A percentile compares a stretch with the other conserved stretches of the same genome.
Evolutionary conservation across 2,797 vertebrate species (phyloP).

Genomic region (Oryzias dopingdopingensis): DNA sequence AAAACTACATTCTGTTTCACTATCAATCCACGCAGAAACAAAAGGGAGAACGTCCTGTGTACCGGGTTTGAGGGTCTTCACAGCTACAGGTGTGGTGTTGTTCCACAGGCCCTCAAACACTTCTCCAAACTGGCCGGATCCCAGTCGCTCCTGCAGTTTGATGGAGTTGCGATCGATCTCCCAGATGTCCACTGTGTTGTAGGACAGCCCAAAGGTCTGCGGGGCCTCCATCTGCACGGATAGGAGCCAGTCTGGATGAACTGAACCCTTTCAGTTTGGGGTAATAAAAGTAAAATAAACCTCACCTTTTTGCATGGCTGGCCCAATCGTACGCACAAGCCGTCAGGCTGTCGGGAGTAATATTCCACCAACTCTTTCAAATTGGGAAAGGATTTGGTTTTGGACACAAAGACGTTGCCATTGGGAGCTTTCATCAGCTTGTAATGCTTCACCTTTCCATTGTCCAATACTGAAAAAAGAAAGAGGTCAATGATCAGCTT

Average conservation of each 20-base stretch:
- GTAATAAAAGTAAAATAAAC: not conserved
- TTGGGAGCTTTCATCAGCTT: constrained; percentile 78
- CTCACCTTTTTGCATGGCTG: constrained; percentile 89
- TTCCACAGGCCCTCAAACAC: constrained; percentile 95
- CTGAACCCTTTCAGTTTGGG: not conserved
- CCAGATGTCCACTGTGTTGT: constrained; percentile 94
- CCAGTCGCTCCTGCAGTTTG: constrained; percentile 81
- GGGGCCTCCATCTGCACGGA: constrained; percentile 70
- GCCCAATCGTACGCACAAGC: constrained; percentile 82
- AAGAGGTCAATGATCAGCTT: not conserved
- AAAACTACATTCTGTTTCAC: too few species aligned
- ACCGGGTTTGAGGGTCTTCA: constrained; percentile 95
- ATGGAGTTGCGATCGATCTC: constrained; percentile 89
- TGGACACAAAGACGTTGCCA: constrained; percentile 80
- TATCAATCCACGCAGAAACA: too few species aligned
- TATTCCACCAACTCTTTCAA: constrained; percentile 82
- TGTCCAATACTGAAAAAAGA: constrained; percentile 83
- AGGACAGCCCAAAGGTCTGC: constrained; percentile 84
- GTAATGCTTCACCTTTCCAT: constrained; percentile 87
- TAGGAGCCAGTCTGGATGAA: not conserved
- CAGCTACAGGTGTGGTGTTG: constrained; percentile 85
- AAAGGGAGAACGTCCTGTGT: constrained; percentile 17
- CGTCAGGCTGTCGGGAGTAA: constrained; percentile 78
- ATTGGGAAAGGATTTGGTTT: constrained; percentile 71
- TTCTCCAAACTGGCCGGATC: constrained; percentile 93